Evolutionary conservation across 2,888 invertebrate genomes (phyloP), one percentile per base, ranked within the genome.

Genomic region (Nomada ruficornis): DNA sequence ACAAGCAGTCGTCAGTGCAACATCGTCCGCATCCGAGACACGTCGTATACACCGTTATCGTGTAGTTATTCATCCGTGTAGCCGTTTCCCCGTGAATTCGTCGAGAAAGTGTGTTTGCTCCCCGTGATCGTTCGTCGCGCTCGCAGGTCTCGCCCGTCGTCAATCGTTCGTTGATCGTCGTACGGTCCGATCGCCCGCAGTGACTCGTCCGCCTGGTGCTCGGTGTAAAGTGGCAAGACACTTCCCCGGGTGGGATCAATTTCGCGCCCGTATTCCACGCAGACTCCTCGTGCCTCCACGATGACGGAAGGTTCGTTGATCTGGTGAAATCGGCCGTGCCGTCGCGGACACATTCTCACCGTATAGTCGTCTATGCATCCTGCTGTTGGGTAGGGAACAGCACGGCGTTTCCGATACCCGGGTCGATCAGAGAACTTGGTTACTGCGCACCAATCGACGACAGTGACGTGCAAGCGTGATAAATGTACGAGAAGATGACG

Each of bases 1-100:
- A 77, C 65, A 62, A 85, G 83, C 89, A 87, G 88, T 89, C 88
- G 88, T 87, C 83, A 82, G 85, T 88, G 76, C 67, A 85, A 85
- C 89, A 86, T 89, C 89, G 82, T 42, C 23, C 11, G 59, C 65
- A 76, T 23, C 55, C 60, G 20, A 18, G 42, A 18, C 42, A 26
- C 54, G 59, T 47, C 44, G n/a, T 26, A 10, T 13, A 23, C n/a
- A 7, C 26, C 47, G 20, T 69, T 57, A 63, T 47, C 68, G 59
- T n/a, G n/a, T n/a, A n/a, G n/a, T n/a, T n/a, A n/a, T 42, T 50
- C 36, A 29, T n/a, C 29, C 60, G 23, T 5, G 55, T 0, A 36
- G 23, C 42, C 10, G 26, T 9, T 44, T 42, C 55, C 64, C 29
- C 72, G 64, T 11, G 44, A 47, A 55, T 26, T 13, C 54, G 63